A percentile compares a stretch with the other conserved stretches of the same genome.
Conservation (phyloP, 2,888 invertebrate genomes). For the Muschampia staudingeri region DNA sequence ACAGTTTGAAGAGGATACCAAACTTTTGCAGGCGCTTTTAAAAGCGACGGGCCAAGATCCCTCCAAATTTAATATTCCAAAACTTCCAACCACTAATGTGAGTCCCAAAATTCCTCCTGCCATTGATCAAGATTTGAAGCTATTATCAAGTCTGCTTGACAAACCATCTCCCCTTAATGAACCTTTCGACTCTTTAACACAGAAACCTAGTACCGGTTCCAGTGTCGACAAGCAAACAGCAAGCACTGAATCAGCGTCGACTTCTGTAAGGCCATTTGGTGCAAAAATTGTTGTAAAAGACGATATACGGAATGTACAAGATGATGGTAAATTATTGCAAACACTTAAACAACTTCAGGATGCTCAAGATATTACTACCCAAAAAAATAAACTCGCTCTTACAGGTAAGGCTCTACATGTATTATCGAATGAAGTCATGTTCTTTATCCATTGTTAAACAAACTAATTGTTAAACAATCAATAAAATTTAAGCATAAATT, state of each 20-base stretch:
- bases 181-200: slow-evolving; percentile 81
- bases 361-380: slow-evolving; percentile 85
- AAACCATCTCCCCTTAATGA: slow-evolving; percentile 83
- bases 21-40: slow-evolving; percentile 85
- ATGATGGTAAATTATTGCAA: slow-evolving; percentile 87
- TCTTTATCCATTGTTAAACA: too few species aligned
- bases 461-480: too few species aligned
- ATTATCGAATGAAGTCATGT: too few species aligned
- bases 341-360: slow-evolving; percentile 88
- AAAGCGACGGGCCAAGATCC: slow-evolving; percentile 89
- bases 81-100: slow-evolving; percentile 76
- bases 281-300: slow-evolving; percentile 85
- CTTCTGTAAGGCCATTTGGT: slow-evolving; percentile 80
- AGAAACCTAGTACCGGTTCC: slow-evolving; percentile 73
- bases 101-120: slow-evolving; percentile 76
- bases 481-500: background rate
- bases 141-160: slow-evolving; percentile 82
- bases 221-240: slow-evolving; percentile 67
- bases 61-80: slow-evolving; percentile 86
- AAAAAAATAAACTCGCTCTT: slow-evolving; percentile 82
- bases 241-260: slow-evolving; percentile 72
- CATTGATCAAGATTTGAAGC: slow-evolving; percentile 78
- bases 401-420: slow-evolving; percentile 77
- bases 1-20: slow-evolving; percentile 89
- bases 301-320: slow-evolving; percentile 82